These are phyloP conservation scores for Cerastis leucographa DNA, from an alignment of 2,888 invertebrate genomes.

Conservation along the genomic window DNA sequence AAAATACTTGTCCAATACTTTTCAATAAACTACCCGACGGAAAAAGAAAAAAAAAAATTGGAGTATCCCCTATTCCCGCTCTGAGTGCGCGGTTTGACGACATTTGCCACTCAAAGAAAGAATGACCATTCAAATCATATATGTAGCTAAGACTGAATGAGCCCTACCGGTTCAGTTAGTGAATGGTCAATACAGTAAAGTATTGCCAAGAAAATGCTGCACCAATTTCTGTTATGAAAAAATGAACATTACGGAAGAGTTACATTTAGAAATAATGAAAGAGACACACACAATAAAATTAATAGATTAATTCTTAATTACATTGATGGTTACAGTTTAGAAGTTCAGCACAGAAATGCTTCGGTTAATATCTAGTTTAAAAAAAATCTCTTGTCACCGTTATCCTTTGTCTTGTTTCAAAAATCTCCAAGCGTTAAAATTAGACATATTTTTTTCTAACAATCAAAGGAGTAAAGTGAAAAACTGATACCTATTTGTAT, in stretches of 20 bases:
- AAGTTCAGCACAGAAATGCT: background rate
- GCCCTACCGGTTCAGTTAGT: background rate
- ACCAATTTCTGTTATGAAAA: background rate
- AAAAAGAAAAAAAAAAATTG: too few relatives aligned
- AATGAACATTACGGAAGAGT: background rate
- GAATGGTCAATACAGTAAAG: background rate
- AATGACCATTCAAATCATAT: background rate
- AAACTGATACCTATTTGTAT: conserved; percentile 23
- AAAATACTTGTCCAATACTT: too few relatives aligned
- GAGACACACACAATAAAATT: background rate
- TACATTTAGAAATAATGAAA: background rate
- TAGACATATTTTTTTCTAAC: background rate
- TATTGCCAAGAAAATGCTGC: background rate
- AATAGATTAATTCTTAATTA: background rate
- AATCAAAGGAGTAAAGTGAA: background rate
- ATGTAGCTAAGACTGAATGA: background rate
- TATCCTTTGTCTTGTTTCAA: background rate
- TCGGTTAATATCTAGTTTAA: background rate
- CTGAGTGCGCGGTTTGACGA: background rate
- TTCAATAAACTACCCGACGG: too few relatives aligned
- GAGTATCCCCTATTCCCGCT: too few relatives aligned
- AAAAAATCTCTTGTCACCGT: background rate
- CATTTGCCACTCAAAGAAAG: background rate
- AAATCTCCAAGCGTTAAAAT: background rate
- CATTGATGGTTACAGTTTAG: background rate